A percentile compares a stretch with the other conserved stretches of the same genome.
phyloP scores from a whole-genome alignment of 2,113 vertebrate species.

The Turnix velox region DNA sequence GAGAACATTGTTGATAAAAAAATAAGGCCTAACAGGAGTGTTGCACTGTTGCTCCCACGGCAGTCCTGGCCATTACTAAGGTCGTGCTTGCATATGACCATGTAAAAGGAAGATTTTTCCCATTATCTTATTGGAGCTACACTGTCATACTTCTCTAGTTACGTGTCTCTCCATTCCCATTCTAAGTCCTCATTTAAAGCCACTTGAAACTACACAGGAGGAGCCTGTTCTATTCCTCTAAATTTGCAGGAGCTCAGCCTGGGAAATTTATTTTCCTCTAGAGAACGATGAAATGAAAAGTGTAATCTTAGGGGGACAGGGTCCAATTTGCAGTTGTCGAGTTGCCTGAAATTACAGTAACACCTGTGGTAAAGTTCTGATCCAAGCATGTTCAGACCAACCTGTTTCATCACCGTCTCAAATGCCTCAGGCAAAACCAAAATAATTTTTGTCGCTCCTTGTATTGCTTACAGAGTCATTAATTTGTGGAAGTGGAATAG shows the following conservation, averaged over 20 bases:
- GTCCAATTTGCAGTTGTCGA: neutral
- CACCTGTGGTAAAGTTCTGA: constrained; percentile 19
- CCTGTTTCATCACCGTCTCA: neutral
- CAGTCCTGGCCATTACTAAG: neutral
- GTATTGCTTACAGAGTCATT: neutral
- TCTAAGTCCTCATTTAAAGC: neutral
- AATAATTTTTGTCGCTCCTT: neutral
- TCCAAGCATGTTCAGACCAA: neutral
- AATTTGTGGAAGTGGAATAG: neutral
- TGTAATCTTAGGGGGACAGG: neutral
- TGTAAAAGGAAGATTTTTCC: neutral
- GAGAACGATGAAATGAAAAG: neutral
- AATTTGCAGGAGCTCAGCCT: neutral
- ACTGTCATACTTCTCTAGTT: neutral
- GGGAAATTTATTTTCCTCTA: neutral
- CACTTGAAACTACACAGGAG: neutral
- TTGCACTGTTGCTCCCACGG: neutral
- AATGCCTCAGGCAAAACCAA: neutral
- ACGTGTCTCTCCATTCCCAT: neutral
- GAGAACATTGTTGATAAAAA: constrained; percentile 40
- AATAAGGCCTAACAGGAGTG: neutral
- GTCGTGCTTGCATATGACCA: neutral
- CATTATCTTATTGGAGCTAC: neutral
- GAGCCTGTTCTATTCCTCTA: neutral
- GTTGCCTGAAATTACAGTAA: constrained; percentile 30